These are phyloP conservation scores for Gorsachius magnificus DNA, from an alignment of 2,797 vertebrate species.

Conservation along the genomic window DNA sequence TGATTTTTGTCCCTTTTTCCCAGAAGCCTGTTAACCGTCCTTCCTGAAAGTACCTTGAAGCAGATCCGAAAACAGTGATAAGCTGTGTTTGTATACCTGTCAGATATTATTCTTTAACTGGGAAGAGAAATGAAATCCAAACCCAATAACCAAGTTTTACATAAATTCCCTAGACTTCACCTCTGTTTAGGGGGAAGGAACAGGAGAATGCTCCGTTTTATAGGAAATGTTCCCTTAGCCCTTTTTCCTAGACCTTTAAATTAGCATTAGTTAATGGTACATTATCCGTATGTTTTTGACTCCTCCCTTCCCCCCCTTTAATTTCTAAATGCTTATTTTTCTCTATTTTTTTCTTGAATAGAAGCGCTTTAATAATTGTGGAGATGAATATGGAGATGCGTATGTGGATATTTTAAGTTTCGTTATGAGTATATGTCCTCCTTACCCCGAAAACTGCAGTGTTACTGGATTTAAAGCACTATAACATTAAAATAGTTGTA, in stretches of 20 bases:
- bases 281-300: background rate
- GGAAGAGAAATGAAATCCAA: background rate
- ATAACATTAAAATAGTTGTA: background rate
- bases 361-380: background rate
- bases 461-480: background rate
- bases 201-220: background rate
- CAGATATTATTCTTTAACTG: background rate
- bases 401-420: background rate
- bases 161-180: background rate
- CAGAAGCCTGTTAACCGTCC: background rate
- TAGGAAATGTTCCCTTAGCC: background rate
- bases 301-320: background rate
- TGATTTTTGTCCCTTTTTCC: background rate
- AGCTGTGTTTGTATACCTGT: background rate
- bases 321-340: background rate
- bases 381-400: background rate
- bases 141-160: background rate
- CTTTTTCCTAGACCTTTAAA: background rate
- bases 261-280: background rate
- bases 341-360: background rate
- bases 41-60: background rate
- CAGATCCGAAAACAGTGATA: background rate
- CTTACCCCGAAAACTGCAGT: background rate
- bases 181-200: background rate
- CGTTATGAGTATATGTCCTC: background rate